Base-by-base conservation (phyloP, 2,113 vertebrate species). In the Dascyllus trimaculatus region DNA sequence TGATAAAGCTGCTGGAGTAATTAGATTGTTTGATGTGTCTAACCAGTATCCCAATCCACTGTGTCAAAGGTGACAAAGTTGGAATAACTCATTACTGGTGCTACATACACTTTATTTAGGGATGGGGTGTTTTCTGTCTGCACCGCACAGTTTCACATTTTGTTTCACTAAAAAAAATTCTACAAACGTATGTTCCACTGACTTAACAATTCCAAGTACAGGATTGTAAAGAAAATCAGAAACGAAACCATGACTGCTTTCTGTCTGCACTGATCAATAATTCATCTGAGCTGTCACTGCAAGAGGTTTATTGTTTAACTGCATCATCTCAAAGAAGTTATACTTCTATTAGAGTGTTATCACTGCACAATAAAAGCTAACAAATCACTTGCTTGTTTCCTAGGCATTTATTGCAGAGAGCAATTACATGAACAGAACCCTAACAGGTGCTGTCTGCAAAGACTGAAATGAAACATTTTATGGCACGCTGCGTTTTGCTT, bases 1-100 rank as follows among this genome's bases (percentile, higher is more conserved):
- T 25, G 83, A 86, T 86, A 85, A 88, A 69, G 75, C 72, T 52
- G 54, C 67, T 22, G 40, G 43, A 64, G 51, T 90, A 89, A 86
- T 90, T 82, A 64, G 74, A 87, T 71, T 65, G 66, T 82, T 84
- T 82, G 74, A 85, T 87, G 79, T 79, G 61, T 58, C 63, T 71
- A 67, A 73, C 38, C 72, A 35, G 59, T 48, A 53, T 75, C 65
- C 60, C 21, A 57, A 80, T 80, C 70, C 68, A 25, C 38, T 60
- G 51, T 65, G 86, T 85, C 82, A 87, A 61, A 85, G 80, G 68
- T 84, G 40, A 79, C 21, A 13, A 70, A 78, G 73, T 75, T 82
- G 35, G 19, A 38, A 9, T 4, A 26, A 22, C 57, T 86, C 29
- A 81, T 80, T 72, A 71, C 17, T 68, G 66, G 43, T 9, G 25